Evolutionary conservation across 2,113 vertebrate species (phyloP).

Genomic region (Lophius piscatorius): DNA sequence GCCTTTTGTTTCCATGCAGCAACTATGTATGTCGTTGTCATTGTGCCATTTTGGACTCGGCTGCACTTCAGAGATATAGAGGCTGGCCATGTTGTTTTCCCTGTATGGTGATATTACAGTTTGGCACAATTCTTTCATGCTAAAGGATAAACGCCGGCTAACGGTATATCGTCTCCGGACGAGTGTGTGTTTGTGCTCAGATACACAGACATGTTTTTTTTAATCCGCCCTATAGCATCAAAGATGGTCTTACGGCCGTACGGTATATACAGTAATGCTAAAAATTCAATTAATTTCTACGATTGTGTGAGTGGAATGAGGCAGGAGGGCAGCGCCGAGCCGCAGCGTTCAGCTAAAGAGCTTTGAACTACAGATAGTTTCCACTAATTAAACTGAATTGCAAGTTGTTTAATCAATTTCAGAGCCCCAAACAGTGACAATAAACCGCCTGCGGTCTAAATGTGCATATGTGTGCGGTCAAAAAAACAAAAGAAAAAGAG

Average conservation of each 20-base stretch:
- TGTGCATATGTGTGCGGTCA: conserved; percentile 38
- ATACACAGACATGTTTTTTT: conserved; percentile 35
- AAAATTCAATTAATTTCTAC: conserved; percentile 73
- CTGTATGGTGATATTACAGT: conserved; percentile 72
- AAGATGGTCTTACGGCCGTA: conserved; percentile 68
- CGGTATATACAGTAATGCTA: conserved; percentile 53
- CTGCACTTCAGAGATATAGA: conserved; percentile 80
- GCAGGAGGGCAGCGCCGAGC: conserved; percentile 56
- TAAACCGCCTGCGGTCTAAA: conserved; percentile 56
- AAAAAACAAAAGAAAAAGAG: conserved; percentile 56
- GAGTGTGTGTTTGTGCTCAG: conserved; percentile 52
- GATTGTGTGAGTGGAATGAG: conserved; percentile 68
- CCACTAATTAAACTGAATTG: conserved; percentile 78
- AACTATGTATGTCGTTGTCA: conserved; percentile 79
- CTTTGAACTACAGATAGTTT: conserved; percentile 78
- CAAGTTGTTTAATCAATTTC: conserved; percentile 81
- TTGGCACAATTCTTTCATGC: conserved; percentile 69
- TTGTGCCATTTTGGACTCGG: conserved; percentile 76
- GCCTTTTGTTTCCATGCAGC: conserved; percentile 76
- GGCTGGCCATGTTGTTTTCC: conserved; percentile 67
- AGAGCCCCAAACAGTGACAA: conserved; percentile 77
- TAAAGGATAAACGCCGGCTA: conserved; percentile 70
- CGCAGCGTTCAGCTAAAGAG: conserved; percentile 69
- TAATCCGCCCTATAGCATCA: conserved; percentile 66
- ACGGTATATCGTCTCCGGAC: conserved; percentile 63